A percentile compares a stretch with the other conserved stretches of the same genome.
These are phyloP conservation scores for Callionymus lyra DNA, from an alignment of 2,113 vertebrate species.

Conservation along the genomic window DNA sequence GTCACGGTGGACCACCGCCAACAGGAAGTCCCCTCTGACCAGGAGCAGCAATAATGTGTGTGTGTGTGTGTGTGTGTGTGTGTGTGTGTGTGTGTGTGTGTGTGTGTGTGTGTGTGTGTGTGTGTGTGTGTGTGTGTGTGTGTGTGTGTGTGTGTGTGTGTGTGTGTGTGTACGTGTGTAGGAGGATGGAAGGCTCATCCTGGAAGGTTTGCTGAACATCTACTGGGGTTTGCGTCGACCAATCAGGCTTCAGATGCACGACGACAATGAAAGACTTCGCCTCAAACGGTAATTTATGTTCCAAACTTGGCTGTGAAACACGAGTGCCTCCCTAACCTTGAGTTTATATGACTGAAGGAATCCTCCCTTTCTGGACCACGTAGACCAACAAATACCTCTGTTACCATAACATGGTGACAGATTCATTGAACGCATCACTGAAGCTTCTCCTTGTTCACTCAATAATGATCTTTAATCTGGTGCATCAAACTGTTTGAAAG, in stretches of 20 bases:
- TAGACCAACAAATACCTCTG: too few relatives aligned
- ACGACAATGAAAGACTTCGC: slow-evolving; percentile 82
- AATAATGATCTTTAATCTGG: too few relatives aligned
- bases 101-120: slow-evolving; percentile 54
- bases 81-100: slow-evolving; percentile 18
- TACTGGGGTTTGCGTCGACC: slow-evolving; percentile 90
- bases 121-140: slow-evolving; percentile 13
- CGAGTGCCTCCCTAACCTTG: too few relatives aligned
- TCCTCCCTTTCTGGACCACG: too few relatives aligned
- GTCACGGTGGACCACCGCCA: slow-evolving; percentile 30
- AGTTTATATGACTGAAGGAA: too few relatives aligned
- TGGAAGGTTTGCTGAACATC: slow-evolving; percentile 93
- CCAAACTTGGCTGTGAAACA: too few relatives aligned
- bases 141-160: slow-evolving; percentile 23
- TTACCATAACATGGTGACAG: too few relatives aligned
- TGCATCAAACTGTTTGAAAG: too few relatives aligned
- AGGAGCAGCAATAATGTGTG: slow-evolving; percentile 24
- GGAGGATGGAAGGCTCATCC: slow-evolving; percentile 83
- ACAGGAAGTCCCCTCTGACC: slow-evolving; percentile 62
- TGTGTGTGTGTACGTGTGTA: slow-evolving; percentile 68
- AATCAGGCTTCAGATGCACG: slow-evolving; percentile 94
- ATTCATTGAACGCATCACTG: too few relatives aligned
- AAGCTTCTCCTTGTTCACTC: too few relatives aligned
- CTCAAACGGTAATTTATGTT: slow-evolving; percentile 36
- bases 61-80: slow-evolving; percentile 8